phyloP scores from a whole-genome alignment of 2,113 vertebrate genomes.

The Phyllopteryx taeniolatus region DNA sequence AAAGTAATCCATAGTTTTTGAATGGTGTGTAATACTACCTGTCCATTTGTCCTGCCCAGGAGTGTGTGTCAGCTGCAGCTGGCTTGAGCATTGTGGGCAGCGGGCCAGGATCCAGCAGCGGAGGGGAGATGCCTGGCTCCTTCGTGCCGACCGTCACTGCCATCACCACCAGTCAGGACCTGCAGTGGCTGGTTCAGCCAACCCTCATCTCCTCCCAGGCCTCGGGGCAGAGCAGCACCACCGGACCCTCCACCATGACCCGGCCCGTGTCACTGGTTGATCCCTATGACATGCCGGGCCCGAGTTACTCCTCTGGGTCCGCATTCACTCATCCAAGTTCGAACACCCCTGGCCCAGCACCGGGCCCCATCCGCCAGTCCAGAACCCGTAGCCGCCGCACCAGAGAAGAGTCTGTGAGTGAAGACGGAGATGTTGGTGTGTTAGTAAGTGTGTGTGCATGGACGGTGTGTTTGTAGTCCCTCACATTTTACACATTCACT shows the following conservation, averaged over 20 bases:
- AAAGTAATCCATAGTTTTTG: not conserved
- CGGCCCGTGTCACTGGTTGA: conserved; percentile 78
- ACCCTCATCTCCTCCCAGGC: conserved; percentile 93
- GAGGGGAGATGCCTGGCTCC: conserved; percentile 90
- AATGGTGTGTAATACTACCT: conserved; percentile 9
- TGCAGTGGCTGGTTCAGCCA: conserved; percentile 97
- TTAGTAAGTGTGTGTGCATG: conserved; percentile 70
- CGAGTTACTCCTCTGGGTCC: conserved; percentile 82
- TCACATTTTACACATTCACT: conserved; percentile 22
- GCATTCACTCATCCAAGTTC: conserved; percentile 70
- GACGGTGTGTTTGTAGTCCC: conserved; percentile 42
- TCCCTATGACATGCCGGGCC: conserved; percentile 88
- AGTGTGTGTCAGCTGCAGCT: conserved; percentile 72
- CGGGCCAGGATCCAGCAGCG: conserved; percentile 64
- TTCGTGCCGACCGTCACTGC: conserved; percentile 96
- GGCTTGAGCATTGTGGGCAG: conserved; percentile 70
- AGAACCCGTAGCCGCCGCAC: conserved; percentile 80
- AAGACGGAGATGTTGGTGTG: conserved; percentile 73
- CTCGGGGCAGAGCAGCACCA: conserved; percentile 78
- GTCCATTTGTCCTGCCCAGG: conserved; percentile 47
- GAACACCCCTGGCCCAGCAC: conserved; percentile 68
- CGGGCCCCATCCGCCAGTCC: conserved; percentile 73
- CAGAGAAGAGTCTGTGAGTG: conserved; percentile 87
- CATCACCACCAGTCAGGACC: conserved; percentile 95
- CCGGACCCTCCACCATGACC: conserved; percentile 72